Evolutionary conservation across 2,888 invertebrate genomes (phyloP), one percentile per base, ranked within the genome.

Genomic region (Tinea pellionella): DNA sequence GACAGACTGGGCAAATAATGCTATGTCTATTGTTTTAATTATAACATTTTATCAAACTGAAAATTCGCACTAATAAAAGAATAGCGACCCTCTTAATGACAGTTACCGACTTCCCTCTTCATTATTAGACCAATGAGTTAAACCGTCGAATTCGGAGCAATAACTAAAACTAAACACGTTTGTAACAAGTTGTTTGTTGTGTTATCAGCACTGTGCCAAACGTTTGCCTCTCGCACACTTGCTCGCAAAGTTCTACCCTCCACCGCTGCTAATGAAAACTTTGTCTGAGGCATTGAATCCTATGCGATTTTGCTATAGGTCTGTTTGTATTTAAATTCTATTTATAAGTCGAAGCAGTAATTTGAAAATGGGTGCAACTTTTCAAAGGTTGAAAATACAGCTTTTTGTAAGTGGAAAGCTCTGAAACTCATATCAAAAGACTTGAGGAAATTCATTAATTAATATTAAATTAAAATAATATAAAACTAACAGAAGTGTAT

Each of bases 101-200:
- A 68, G 69, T 69, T 66, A 69, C 69, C 69, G 67, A 67, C 66
- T 67, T 73, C 79, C 75, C 78, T 77, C 80, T 81, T 81, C 78
- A 81, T 83, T 83, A 83, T 78, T 78, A 76, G 78, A 80, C 70
- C 80, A 83, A 82, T 84, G 82, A 84, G 80, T 81, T 79, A 78
- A 80, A 80, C 74, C 80, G 78, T 80, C 82, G 81, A 85, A 84
- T 79, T 84, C 77, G 72, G 72, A 75, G 84, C 80, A 83, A 85
- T 84, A 85, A 83, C 85, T 85, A 82, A 85, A 85, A 85, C 85
- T 85, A 83, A 86, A 85, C 83, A 84, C 82, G 86, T 86, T 85
- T 82, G 85, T 84, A 86, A 86, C 86, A 84, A 87, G 83, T 85
- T 86, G 85, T 84, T 83, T 84, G 85, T 85, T 82, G 80, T 82